Conservation (phyloP, 2,797 vertebrate genomes). For the Hyperoplus immaculatus region DNA sequence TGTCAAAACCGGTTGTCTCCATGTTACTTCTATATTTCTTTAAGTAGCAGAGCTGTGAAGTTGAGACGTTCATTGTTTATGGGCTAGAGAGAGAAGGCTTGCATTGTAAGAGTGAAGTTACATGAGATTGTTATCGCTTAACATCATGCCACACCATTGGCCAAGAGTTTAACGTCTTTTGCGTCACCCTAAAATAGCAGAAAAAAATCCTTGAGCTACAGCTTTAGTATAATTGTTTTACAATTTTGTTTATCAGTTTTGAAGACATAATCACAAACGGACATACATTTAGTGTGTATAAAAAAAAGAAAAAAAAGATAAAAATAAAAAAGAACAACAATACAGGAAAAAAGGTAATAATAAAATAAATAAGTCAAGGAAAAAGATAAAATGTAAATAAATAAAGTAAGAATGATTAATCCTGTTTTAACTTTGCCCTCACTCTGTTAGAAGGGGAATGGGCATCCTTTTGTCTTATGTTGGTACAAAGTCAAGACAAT, state of each 20-base stretch:
- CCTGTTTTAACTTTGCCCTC: slow-evolving; percentile 15
- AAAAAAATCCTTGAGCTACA: slow-evolving; percentile 11
- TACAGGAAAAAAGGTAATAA: too few species aligned
- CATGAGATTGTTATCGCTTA: slow-evolving; percentile 30
- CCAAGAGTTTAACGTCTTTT: slow-evolving; percentile 37
- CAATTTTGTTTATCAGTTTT: too few species aligned
- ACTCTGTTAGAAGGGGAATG: slow-evolving; percentile 7
- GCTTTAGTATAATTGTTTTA: slow-evolving; percentile 9
- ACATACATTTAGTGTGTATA: too few species aligned
- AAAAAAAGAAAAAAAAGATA: too few species aligned
- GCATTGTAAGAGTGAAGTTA: slow-evolving; percentile 19
- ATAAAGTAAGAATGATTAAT: slow-evolving; percentile 33
- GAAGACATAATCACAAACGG: too few species aligned
- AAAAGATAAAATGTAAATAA: too few species aligned
- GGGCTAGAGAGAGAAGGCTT: background rate
- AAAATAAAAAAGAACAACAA: too few species aligned
- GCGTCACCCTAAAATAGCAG: slow-evolving; percentile 10
- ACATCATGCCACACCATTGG: slow-evolving; percentile 34
- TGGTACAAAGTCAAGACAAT: slow-evolving; percentile 11
- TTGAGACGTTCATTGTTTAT: slow-evolving; percentile 23
- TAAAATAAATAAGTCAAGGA: too few species aligned
- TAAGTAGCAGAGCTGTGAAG: slow-evolving; percentile 23
- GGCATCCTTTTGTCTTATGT: slow-evolving; percentile 26
- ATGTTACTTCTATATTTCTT: slow-evolving; percentile 23
- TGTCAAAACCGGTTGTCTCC: slow-evolving; percentile 29